Evolutionary conservation across 2,888 invertebrate genomes (phyloP).

Genomic region (Onthophagus sagittarius): DNA sequence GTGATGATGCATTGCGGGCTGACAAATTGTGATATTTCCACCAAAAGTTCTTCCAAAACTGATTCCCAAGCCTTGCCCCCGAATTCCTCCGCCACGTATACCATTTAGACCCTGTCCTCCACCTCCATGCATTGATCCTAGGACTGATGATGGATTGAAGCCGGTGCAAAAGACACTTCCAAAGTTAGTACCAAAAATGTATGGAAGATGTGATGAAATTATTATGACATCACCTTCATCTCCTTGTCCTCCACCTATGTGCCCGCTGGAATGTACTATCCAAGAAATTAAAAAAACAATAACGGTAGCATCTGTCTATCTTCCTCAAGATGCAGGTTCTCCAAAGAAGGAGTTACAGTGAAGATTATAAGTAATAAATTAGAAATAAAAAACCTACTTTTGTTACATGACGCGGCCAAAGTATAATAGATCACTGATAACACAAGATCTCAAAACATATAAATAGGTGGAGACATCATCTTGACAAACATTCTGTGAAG

Average conservation of each 20-base stretch:
- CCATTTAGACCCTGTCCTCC: slow-evolving; percentile 12
- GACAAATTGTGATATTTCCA: slow-evolving; percentile 23
- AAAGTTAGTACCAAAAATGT: slow-evolving; percentile 22
- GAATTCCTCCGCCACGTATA: slow-evolving; percentile 13
- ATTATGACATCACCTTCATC: slow-evolving; percentile 14
- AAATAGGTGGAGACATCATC: too few relatives aligned
- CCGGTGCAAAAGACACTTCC: slow-evolving; percentile 24
- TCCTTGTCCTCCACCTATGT: not conserved
- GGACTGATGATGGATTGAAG: slow-evolving; percentile 24
- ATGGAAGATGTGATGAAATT: slow-evolving; percentile 16
- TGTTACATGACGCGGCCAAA: too few relatives aligned
- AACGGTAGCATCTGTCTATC: too few relatives aligned
- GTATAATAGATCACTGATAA: too few relatives aligned
- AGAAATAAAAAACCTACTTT: too few relatives aligned
- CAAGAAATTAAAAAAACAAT: too few relatives aligned
- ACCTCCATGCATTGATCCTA: slow-evolving; percentile 4
- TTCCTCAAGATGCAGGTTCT: too few relatives aligned
- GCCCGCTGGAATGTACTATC: too few relatives aligned
- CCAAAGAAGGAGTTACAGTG: too few relatives aligned
- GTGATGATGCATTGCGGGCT: slow-evolving; percentile 17
- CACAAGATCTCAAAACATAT: too few relatives aligned
- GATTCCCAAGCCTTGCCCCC: not conserved
- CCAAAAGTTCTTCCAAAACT: slow-evolving; percentile 24
- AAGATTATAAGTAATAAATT: too few relatives aligned
- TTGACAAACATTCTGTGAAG: too few relatives aligned